Evolutionary conservation across 2,113 vertebrate species (phyloP).

Genomic region (Sitta europaea): DNA sequence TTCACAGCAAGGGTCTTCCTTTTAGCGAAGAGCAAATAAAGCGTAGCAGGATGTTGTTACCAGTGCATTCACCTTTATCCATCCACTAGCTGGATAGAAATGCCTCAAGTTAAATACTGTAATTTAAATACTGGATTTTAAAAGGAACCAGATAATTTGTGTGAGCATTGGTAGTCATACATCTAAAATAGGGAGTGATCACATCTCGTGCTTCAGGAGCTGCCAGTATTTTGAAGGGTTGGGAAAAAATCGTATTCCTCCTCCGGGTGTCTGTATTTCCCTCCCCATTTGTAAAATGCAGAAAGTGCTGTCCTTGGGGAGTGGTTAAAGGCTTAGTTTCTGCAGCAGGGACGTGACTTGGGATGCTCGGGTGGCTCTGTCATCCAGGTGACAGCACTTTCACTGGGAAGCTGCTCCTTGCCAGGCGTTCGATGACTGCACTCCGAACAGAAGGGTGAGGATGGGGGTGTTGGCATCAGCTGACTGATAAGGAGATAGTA

Average conservation of each 20-base stretch:
- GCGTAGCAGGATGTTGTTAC: not conserved
- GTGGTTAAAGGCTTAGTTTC: not conserved
- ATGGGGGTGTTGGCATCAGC: not conserved
- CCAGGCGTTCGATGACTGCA: not conserved
- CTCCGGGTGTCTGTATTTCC: not conserved
- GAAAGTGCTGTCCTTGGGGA: not conserved
- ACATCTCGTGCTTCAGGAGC: slow-evolving; percentile 35
- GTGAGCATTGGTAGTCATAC: slow-evolving; percentile 17
- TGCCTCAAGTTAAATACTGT: not conserved
- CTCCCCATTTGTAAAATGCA: not conserved
- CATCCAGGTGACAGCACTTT: not conserved
- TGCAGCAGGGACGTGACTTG: not conserved
- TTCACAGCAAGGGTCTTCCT: not conserved
- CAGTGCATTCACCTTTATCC: not conserved
- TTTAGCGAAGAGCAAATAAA: not conserved
- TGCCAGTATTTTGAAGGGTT: slow-evolving; percentile 13
- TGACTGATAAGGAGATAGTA: not conserved
- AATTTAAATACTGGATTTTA: not conserved
- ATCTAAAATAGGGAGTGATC: slow-evolving; percentile 50
- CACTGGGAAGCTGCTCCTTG: not conserved
- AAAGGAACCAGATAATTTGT: not conserved
- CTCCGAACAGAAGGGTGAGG: not conserved
- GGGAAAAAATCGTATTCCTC: slow-evolving; percentile 45
- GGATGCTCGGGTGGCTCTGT: not conserved
- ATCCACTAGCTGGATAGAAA: not conserved